Conservation (phyloP, 2,888 invertebrate species). For the Drosophila suboccidentalis region DNA sequence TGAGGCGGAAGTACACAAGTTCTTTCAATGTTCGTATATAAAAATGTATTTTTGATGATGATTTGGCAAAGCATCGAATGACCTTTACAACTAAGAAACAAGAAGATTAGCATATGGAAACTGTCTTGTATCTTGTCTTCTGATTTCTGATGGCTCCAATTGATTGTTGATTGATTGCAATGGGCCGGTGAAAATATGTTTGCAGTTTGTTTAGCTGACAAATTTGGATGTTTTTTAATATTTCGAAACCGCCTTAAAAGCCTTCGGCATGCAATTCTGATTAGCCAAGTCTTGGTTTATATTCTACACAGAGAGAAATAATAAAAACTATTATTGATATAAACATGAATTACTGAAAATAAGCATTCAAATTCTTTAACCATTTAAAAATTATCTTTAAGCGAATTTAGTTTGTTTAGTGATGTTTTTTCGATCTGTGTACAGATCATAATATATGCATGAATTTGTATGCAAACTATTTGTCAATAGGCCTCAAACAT, state of each 20-base stretch:
- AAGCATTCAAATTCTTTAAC: too few species aligned
- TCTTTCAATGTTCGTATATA: neutral
- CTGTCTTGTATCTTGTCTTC: constrained; percentile 17
- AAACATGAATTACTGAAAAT: too few species aligned
- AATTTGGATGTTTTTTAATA: constrained; percentile 19
- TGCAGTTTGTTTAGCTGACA: constrained; percentile 39
- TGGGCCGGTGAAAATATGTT: constrained; percentile 56
- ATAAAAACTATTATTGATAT: too few species aligned
- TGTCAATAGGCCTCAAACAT: constrained; percentile 2
- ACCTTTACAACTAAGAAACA: constrained; percentile 23
- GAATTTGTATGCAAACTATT: constrained; percentile 4
- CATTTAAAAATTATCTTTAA: too few species aligned
- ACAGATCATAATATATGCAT: neutral
- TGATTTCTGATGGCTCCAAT: constrained; percentile 35
- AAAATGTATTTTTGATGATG: constrained; percentile 5
- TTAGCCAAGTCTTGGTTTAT: neutral
- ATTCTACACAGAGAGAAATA: neutral
- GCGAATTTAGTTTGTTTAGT: neutral
- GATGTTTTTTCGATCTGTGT: neutral
- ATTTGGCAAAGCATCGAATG: constrained; percentile 14
- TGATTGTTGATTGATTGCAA: constrained; percentile 67
- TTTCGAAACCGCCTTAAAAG: constrained; percentile 37
- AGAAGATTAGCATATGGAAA: constrained; percentile 28
- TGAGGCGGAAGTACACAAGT: constrained; percentile 50
- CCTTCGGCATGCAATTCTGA: constrained; percentile 40